Percentiles rank a stretch among this genome's conserved stretches.
phyloP scores from a whole-genome alignment of 2,113 vertebrate species.

The Ailuropoda melanoleuca region DNA sequence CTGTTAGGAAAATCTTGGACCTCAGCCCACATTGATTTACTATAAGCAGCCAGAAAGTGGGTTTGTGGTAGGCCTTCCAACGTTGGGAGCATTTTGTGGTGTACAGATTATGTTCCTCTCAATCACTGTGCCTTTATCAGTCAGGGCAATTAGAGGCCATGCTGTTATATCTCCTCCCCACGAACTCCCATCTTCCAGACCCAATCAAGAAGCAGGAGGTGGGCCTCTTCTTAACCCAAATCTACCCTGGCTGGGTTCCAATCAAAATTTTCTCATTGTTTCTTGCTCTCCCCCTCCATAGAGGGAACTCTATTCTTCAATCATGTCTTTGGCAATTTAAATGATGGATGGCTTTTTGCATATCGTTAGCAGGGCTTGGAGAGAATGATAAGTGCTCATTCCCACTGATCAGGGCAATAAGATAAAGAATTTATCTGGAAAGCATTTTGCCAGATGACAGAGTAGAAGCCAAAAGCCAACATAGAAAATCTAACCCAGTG shows the following conservation, averaged over 20 bases:
- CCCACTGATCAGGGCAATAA: not conserved
- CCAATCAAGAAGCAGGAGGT: not conserved
- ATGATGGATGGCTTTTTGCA: constrained; percentile 28
- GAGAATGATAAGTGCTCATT: not conserved
- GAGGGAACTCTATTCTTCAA: not conserved
- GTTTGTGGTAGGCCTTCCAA: not conserved
- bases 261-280: not conserved
- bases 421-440: constrained; percentile 36
- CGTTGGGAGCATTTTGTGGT: not conserved
- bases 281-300: not conserved
- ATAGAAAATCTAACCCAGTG: constrained; percentile 32
- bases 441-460: not conserved
- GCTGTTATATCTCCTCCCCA: not conserved
- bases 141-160: not conserved
- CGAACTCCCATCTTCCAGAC: not conserved
- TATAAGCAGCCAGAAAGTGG: not conserved
- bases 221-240: not conserved
- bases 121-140: not conserved
- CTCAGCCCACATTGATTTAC: not conserved
- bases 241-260: not conserved
- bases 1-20: not conserved
- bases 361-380: constrained; percentile 20
- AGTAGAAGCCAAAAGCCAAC: constrained; percentile 20
- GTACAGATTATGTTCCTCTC: not conserved
- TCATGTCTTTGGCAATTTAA: constrained; percentile 20